Conservation (phyloP, 2,113 vertebrate genomes). For the Origma solitaria region DNA sequence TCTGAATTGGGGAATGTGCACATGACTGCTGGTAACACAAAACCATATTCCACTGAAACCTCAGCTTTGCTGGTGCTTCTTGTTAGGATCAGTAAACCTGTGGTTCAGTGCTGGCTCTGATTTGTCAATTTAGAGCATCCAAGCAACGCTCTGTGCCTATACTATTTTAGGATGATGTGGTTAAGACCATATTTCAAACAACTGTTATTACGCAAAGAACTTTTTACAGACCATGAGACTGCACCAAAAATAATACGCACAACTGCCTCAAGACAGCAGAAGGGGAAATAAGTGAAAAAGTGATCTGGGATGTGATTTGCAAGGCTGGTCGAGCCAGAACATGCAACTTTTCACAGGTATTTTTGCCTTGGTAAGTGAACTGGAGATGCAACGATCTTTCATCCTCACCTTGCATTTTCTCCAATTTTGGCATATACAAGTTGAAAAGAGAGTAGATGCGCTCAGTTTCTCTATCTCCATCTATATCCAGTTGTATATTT, state of each 20-base stretch:
- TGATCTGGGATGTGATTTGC: background rate
- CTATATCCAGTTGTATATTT: conserved; percentile 96
- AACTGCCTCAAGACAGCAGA: background rate
- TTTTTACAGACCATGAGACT: background rate
- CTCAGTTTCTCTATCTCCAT: conserved; percentile 94
- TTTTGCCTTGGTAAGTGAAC: background rate
- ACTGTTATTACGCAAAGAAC: background rate
- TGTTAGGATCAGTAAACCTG: background rate
- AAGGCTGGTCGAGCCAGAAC: background rate
- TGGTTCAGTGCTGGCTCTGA: background rate
- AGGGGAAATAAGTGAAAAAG: background rate
- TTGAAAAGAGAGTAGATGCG: conserved; percentile 94
- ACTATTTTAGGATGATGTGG: background rate
- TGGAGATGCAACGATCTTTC: background rate
- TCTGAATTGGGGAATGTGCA: background rate
- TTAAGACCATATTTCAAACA: background rate
- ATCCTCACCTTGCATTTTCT: conserved; percentile 94
- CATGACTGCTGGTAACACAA: conserved; percentile 18
- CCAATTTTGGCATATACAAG: conserved; percentile 89
- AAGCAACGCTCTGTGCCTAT: background rate
- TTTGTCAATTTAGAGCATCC: background rate
- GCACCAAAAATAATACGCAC: background rate
- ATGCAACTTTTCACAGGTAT: background rate
- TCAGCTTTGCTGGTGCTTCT: background rate
- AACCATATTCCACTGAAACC: background rate